Conservation (phyloP, 2,797 vertebrate genomes). For the Oophaga sylvatica region DNA sequence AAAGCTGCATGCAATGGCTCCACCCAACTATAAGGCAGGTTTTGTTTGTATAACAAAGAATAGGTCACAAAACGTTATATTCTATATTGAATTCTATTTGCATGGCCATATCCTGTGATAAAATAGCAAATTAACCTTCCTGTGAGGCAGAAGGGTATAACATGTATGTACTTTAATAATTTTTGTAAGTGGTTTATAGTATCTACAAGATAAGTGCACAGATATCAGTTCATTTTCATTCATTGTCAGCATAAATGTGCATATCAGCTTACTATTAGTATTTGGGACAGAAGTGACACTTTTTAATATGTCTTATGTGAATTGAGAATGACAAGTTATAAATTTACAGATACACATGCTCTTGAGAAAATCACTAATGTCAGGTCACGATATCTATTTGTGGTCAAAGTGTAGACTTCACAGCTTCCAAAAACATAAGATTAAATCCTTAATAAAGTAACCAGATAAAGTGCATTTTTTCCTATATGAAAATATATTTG, state of each 20-base stretch:
- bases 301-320: not conserved
- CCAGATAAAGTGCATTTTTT: not conserved
- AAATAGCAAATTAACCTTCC: too few species aligned
- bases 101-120: too few species aligned
- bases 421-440: not conserved
- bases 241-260: not conserved
- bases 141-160: too few species aligned
- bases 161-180: too few species aligned
- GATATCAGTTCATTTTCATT: not conserved
- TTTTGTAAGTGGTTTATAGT: not conserved
- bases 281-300: too few species aligned
- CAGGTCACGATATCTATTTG: not conserved
- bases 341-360: not conserved
- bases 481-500: too few species aligned
- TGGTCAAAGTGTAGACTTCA: not conserved
- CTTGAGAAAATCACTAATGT: not conserved
- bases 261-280: too few species aligned
- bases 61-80: not conserved
- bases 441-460: not conserved
- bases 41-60: not conserved
- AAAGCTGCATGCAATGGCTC: slow-evolving; percentile 31
- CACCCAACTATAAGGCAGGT: not conserved
- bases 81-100: too few species aligned
- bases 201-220: not conserved
- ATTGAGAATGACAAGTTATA: not conserved